Evolutionary conservation across 2,797 vertebrate species (phyloP).

Genomic region (Masticophis lateralis): DNA sequence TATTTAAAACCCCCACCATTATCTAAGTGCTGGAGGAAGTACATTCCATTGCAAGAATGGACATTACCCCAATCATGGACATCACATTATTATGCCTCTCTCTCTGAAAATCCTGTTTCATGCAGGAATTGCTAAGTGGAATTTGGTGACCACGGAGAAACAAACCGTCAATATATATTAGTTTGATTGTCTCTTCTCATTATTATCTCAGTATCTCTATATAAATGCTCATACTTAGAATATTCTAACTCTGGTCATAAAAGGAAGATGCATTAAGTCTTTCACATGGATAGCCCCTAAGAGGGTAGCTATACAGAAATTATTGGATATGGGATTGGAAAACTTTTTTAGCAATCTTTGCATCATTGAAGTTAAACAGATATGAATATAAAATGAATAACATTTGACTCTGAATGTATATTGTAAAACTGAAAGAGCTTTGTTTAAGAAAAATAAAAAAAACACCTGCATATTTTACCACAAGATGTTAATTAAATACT

Average conservation of each 20-base stretch:
- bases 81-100: conserved; percentile 5
- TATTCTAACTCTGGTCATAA: background rate
- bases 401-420: background rate
- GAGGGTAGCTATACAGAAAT: background rate
- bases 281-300: background rate
- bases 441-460: background rate
- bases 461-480: background rate
- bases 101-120: conserved; percentile 34
- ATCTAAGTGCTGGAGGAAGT: background rate
- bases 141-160: background rate
- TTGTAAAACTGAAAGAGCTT: background rate
- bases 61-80: conserved; percentile 4
- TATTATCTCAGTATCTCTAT: background rate
- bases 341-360: background rate
- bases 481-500: background rate
- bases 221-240: background rate
- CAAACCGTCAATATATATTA: conserved; percentile 17
- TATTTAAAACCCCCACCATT: background rate
- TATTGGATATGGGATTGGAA: background rate
- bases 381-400: background rate
- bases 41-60: conserved; percentile 4
- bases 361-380: background rate
- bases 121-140: conserved; percentile 33
- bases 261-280: background rate
- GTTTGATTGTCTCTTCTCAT: conserved; percentile 5